Conservation (phyloP, 2,888 invertebrate genomes). For the Rhingia campestris region DNA sequence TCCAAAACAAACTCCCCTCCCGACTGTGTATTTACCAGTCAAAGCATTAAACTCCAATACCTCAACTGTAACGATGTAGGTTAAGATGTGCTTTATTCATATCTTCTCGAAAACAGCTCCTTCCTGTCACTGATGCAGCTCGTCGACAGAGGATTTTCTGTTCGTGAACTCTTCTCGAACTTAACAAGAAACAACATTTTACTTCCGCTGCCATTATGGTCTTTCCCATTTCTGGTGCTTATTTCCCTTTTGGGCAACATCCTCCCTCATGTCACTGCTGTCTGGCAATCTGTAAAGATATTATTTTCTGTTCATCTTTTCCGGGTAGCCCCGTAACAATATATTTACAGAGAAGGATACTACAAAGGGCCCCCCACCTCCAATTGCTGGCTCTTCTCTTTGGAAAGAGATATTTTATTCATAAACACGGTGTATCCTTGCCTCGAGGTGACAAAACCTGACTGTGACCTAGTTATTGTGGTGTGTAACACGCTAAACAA, state of each 20-base stretch:
- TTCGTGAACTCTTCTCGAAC: not conserved
- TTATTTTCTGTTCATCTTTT: constrained; percentile 43
- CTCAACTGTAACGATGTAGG: too few species aligned
- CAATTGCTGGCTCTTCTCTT: not conserved
- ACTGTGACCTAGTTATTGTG: constrained; percentile 39
- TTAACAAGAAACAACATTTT: constrained; percentile 42
- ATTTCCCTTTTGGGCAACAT: constrained; percentile 19
- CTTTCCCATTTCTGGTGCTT: constrained; percentile 6
- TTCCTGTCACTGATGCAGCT: too few species aligned
- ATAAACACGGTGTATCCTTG: constrained; percentile 7
- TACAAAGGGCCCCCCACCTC: not conserved
- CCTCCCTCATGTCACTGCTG: constrained; percentile 30
- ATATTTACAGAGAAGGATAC: not conserved
- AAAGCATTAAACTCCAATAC: too few species aligned
- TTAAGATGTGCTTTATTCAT: too few species aligned
- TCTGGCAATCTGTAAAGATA: constrained; percentile 41
- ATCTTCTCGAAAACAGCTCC: too few species aligned
- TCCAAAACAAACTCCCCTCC: too few species aligned
- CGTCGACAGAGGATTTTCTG: too few species aligned
- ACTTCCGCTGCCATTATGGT: constrained; percentile 11
- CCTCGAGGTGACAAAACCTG: constrained; percentile 4
- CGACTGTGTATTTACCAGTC: too few species aligned
- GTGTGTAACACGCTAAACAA: constrained; percentile 34
- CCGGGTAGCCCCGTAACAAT: not conserved
- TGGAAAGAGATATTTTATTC: not conserved